phyloP scores from a whole-genome alignment of 2,113 vertebrate genomes.

The Chlorodrepanis virens region DNA sequence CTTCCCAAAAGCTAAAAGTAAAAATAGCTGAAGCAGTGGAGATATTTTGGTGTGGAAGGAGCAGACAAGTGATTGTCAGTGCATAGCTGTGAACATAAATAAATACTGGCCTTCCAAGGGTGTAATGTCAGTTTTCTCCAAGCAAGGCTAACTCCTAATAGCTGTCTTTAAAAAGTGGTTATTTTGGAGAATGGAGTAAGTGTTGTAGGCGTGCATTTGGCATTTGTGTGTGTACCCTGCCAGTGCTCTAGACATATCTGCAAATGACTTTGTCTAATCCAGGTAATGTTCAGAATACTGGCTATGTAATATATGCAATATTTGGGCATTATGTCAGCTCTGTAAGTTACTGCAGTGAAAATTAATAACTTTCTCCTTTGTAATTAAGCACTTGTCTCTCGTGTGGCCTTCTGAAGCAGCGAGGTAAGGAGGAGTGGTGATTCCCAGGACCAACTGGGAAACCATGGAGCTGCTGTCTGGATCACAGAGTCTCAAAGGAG shows the following conservation, averaged over 20 bases:
- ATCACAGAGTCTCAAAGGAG: neutral
- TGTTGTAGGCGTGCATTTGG: neutral
- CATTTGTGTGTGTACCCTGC: neutral
- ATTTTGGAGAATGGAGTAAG: neutral
- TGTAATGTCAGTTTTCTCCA: neutral
- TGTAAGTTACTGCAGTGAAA: neutral
- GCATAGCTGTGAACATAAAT: neutral
- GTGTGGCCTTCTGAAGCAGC: neutral
- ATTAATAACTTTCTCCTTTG: neutral
- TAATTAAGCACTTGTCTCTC: neutral
- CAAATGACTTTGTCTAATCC: neutral
- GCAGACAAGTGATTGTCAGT: neutral
- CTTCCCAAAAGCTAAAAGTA: neutral
- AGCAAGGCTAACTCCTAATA: neutral
- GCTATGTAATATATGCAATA: neutral
- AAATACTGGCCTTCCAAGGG: neutral
- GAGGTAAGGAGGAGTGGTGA: neutral
- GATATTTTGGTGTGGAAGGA: neutral
- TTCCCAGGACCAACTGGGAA: neutral
- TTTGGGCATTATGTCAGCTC: neutral
- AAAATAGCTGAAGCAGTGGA: neutral
- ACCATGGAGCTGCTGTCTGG: neutral
- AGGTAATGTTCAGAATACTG: fast-evolving
- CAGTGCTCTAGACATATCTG: neutral
- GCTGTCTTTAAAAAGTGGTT: neutral